Percentiles rank a stretch among this genome's conserved stretches.
Evolutionary conservation across 2,888 invertebrate species (phyloP).

Genomic region (Caenorhabditis sulstoni): DNA sequence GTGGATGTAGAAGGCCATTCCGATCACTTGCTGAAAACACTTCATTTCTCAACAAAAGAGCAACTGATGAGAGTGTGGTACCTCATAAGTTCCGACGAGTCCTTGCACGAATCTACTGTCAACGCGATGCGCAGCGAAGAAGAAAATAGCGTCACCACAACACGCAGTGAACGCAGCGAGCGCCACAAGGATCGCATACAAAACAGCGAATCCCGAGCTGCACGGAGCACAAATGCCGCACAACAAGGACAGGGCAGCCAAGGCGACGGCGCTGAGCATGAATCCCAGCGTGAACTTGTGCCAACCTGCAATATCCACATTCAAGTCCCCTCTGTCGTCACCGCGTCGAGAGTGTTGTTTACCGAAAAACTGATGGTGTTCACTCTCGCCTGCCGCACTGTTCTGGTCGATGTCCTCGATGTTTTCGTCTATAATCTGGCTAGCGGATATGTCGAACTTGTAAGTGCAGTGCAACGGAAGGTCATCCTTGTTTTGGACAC

Average conservation of each 20-base stretch:
- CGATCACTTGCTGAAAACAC: constrained; percentile 77
- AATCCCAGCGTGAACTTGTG: constrained; percentile 78
- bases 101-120: constrained; percentile 79
- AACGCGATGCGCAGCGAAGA: constrained; percentile 80
- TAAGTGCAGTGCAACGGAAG: constrained; percentile 79
- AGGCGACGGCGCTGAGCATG: constrained; percentile 73
- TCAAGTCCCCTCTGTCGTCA: too few relatives aligned
- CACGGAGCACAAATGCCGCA: constrained; percentile 79
- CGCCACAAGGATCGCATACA: constrained; percentile 75
- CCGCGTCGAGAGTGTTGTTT: neutral
- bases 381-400: constrained; percentile 79
- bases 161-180: constrained; percentile 69
- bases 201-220: constrained; percentile 74
- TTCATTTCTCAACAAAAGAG: neutral
- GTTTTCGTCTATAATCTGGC: constrained; percentile 77
- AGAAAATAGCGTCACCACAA: constrained; percentile 76
- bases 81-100: constrained; percentile 79
- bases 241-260: constrained; percentile 71
- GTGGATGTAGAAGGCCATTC: constrained; percentile 79
- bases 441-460: constrained; percentile 77
- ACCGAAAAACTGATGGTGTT: constrained; percentile 80
- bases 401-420: constrained; percentile 76
- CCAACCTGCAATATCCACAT: constrained; percentile 71
- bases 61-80: constrained; percentile 8
- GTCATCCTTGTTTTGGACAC: constrained; percentile 60